Conservation (phyloP, 1,140 invertebrate genomes). For the Musca vetustissima region DNA sequence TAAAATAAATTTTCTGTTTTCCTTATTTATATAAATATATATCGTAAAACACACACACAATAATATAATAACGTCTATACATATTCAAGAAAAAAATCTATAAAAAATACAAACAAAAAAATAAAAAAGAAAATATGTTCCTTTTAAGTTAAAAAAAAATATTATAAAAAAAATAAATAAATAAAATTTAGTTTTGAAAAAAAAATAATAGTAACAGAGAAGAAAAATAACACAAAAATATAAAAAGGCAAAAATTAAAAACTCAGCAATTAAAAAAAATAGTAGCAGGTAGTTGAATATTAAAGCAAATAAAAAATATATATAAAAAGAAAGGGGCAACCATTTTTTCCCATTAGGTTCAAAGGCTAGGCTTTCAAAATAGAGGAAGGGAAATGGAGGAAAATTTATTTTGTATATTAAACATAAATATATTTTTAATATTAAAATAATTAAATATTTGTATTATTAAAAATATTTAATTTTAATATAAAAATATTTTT, state of each 20-base stretch:
- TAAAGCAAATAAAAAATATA: neutral
- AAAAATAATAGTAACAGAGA: conserved; percentile 28
- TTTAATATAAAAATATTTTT: too few relatives aligned
- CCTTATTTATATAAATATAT: conserved; percentile 7
- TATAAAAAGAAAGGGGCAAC: too few relatives aligned
- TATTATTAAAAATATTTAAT: too few relatives aligned
- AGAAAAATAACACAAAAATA: conserved; percentile 25
- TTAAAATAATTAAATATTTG: too few relatives aligned
- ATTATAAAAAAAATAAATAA: conserved; percentile 38
- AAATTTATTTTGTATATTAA: too few relatives aligned
- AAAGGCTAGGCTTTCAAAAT: too few relatives aligned
- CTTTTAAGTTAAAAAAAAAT: conserved; percentile 52
- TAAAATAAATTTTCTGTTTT: neutral
- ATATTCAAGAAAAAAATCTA: conserved; percentile 4
- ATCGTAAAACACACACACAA: conserved; percentile 2
- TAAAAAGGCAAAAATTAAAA: too few relatives aligned
- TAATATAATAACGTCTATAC: neutral
- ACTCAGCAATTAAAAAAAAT: conserved; percentile 26
- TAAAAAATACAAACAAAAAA: conserved; percentile 7
- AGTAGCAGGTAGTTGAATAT: conserved; percentile 8
- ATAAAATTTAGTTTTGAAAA: conserved; percentile 40
- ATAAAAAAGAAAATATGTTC: conserved; percentile 48
- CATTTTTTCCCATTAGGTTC: too few relatives aligned
- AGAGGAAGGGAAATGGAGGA: too few relatives aligned
- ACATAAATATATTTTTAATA: too few relatives aligned